phyloP scores from a whole-genome alignment of 2,113 vertebrate species.

The Campylomormyrus tamandua region DNA sequence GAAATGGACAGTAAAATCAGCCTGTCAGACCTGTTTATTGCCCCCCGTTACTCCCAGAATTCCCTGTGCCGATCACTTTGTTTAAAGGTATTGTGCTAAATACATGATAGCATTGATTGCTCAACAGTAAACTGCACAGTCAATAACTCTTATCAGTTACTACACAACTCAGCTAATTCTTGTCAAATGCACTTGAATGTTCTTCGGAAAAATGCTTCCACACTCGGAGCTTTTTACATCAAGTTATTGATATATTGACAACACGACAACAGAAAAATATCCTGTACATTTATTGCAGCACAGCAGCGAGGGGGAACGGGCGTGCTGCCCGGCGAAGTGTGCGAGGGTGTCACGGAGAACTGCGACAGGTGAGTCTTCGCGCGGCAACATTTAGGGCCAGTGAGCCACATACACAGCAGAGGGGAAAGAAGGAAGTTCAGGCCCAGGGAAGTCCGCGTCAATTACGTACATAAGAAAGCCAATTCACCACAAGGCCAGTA shows the following conservation, averaged over 20 bases:
- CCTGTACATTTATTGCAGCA: conserved; percentile 66
- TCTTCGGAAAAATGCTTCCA: conserved; percentile 64
- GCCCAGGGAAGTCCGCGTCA: neutral
- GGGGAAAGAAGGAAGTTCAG: neutral
- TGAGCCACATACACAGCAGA: neutral
- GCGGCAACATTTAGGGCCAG: neutral
- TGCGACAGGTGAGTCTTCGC: neutral
- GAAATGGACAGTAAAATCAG: conserved; percentile 44
- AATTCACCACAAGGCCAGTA: neutral
- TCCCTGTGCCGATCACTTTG: conserved; percentile 53
- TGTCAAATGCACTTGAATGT: conserved; percentile 67
- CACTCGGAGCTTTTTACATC: conserved; percentile 53
- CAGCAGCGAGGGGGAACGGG: conserved; percentile 25
- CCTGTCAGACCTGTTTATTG: conserved; percentile 51
- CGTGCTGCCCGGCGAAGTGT: no score
- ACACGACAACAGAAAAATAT: conserved; percentile 61
- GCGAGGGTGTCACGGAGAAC: neutral
- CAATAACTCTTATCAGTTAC: conserved; percentile 63
- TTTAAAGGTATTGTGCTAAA: conserved; percentile 61
- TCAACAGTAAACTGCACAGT: conserved; percentile 63
- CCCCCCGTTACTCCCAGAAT: conserved; percentile 51
- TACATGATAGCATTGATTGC: conserved; percentile 62
- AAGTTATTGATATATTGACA: conserved; percentile 70
- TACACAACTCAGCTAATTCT: conserved; percentile 70
- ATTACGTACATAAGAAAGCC: neutral